Percentiles rank a stretch among this genome's conserved stretches.
Conservation (phyloP, 2,113 vertebrate genomes). For the Psammodynastes pulverulentus region DNA sequence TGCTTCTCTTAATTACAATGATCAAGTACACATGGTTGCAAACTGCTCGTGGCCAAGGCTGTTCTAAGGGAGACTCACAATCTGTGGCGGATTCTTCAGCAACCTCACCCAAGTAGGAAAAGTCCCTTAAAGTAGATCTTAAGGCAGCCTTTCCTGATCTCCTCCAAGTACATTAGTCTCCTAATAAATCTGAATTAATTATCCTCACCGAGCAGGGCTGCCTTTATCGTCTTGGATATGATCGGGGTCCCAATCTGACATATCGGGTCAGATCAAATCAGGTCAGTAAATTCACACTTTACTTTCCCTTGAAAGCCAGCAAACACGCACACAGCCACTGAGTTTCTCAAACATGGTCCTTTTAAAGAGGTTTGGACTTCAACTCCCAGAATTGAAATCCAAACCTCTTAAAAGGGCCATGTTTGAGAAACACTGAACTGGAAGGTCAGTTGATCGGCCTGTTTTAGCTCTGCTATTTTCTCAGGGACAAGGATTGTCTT, state of each 20-base stretch:
- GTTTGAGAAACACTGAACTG: not conserved
- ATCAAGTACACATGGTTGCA: not conserved
- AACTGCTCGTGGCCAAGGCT: accelerated
- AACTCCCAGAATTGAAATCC: not conserved
- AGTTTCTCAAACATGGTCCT: too few relatives aligned
- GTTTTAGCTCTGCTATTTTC: accelerated
- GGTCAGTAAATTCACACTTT: not conserved
- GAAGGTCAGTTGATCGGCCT: not conserved
- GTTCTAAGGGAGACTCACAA: accelerated
- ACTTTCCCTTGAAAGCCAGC: not conserved
- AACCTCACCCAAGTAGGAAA: not conserved
- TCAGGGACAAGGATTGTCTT: slow-evolving; percentile 41
- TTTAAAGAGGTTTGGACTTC: too few relatives aligned
- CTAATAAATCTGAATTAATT: not conserved
- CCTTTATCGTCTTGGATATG: not conserved
- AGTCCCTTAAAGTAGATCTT: accelerated
- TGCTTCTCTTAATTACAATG: accelerated
- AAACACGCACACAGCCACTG: not conserved
- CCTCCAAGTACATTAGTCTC: not conserved
- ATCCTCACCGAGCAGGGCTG: not conserved
- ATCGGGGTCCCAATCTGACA: not conserved
- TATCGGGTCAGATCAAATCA: not conserved
- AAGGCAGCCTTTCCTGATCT: not conserved
- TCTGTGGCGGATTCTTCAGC: not conserved
- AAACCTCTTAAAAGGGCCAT: not conserved